Evolutionary conservation across 2,113 vertebrate species (phyloP).

Genomic region (Chloropsis cyanopogon): DNA sequence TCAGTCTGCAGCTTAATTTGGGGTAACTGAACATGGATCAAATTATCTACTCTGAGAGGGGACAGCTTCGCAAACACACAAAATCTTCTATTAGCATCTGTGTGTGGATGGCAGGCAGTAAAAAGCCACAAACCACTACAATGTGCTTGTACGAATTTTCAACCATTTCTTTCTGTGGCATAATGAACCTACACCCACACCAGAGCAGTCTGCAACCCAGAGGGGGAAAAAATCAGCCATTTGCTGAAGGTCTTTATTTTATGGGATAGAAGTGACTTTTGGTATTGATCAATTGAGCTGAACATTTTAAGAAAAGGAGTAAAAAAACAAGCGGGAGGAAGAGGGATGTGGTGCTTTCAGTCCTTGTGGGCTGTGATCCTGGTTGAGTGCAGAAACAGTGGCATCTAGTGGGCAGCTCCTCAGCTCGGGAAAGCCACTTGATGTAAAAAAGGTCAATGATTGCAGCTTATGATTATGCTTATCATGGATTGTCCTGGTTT

Average conservation of each 20-base stretch:
- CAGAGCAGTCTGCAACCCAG: background rate
- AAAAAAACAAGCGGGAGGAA: background rate
- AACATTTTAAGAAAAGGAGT: background rate
- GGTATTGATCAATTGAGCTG: constrained; percentile 6
- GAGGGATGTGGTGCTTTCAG: background rate
- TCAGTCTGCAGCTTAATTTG: background rate
- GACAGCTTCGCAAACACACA: background rate
- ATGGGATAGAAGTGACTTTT: background rate
- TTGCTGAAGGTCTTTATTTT: background rate
- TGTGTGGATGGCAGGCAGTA: background rate
- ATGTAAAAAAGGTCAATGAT: background rate
- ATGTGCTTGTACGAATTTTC: constrained; percentile 14
- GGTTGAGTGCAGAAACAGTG: constrained; percentile 68
- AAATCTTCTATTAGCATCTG: background rate
- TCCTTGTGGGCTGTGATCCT: background rate
- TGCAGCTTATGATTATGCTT: background rate
- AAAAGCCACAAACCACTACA: background rate
- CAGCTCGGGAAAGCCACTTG: background rate
- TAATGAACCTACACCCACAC: background rate
- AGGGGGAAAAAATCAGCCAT: background rate
- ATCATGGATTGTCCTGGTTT: background rate
- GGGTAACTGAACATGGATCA: background rate
- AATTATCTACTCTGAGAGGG: background rate
- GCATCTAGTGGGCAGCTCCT: constrained; percentile 71
- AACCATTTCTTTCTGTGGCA: background rate